Evolutionary conservation across 1,140 invertebrate genomes (phyloP).

Genomic region (Sinella curviseta): DNA sequence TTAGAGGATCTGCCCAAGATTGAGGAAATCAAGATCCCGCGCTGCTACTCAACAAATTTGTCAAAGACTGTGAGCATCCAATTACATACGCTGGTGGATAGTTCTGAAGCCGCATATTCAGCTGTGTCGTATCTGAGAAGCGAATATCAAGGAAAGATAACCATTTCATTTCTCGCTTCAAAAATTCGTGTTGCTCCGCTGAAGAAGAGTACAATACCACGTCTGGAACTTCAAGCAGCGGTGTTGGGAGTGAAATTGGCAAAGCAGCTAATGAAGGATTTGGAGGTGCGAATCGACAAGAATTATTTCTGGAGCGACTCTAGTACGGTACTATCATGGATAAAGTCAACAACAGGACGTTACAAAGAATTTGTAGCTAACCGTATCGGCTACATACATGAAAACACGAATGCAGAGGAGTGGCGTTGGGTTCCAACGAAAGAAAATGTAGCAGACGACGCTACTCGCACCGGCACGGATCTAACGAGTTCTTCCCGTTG

Average conservation of each 20-base stretch:
- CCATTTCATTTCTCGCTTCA: slow-evolving; percentile 45
- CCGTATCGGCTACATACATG: not conserved
- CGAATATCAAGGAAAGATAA: not conserved
- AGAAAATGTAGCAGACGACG: not conserved
- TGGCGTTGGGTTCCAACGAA: slow-evolving; percentile 9
- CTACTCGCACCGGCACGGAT: not conserved
- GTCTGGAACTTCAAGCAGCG: slow-evolving; percentile 27
- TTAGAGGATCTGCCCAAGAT: slow-evolving; percentile 6
- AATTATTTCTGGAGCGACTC: not conserved
- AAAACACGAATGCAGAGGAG: not conserved
- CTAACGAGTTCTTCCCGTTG: not conserved
- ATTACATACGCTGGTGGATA: slow-evolving; percentile 52
- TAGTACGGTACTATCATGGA: not conserved
- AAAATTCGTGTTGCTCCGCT: slow-evolving; percentile 44
- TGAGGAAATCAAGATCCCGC: not conserved
- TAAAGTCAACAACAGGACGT: not conserved
- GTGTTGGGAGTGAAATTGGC: slow-evolving; percentile 18
- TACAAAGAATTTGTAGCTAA: slow-evolving; percentile 1
- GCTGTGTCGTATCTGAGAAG: slow-evolving; percentile 50
- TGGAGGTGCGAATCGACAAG: not conserved
- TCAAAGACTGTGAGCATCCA: slow-evolving; percentile 22
- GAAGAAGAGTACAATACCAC: slow-evolving; percentile 7
- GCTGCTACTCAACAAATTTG: slow-evolving; percentile 25
- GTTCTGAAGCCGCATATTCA: slow-evolving; percentile 49
- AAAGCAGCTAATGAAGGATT: not conserved